Percentiles rank a stretch among this genome's conserved stretches.
phyloP scores from a whole-genome alignment of 2,113 vertebrate species.

The Phoxinus phoxinus region DNA sequence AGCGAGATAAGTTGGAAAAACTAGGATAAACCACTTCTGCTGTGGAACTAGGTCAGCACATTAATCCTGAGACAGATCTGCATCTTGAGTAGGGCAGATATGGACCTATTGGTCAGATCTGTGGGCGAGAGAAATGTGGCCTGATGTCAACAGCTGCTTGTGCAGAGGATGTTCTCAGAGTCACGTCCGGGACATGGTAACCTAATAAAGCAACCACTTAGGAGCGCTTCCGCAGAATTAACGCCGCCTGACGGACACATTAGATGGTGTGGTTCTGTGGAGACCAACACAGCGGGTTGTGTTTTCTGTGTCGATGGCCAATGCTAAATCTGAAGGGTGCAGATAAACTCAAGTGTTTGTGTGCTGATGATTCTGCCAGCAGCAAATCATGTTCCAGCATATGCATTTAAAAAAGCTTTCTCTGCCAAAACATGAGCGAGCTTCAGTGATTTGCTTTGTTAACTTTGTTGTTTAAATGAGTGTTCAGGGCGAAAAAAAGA shows the following conservation, averaged over 20 bases:
- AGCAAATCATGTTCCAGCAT: constrained; percentile 20
- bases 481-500: neutral
- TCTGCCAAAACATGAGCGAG: neutral
- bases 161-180: neutral
- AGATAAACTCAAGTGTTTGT: constrained; percentile 35
- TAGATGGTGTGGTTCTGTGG: constrained; percentile 4
- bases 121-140: constrained; percentile 14
- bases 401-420: constrained; percentile 6
- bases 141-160: constrained; percentile 35
- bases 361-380: neutral
- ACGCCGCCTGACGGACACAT: neutral
- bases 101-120: constrained; percentile 6
- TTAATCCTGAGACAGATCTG: constrained; percentile 45
- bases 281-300: neutral
- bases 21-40: constrained; percentile 42
- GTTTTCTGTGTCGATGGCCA: neutral
- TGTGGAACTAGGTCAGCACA: constrained; percentile 37
- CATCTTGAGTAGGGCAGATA: constrained; percentile 36
- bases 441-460: neutral
- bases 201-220: neutral
- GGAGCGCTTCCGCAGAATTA: neutral
- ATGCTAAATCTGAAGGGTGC: constrained; percentile 28
- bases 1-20: constrained; percentile 21
- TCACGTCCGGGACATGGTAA: constrained; percentile 5
- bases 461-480: neutral